These are phyloP conservation scores for Periophthalmus modestus DNA, from an alignment of 2,113 vertebrate genomes.

Conservation along the genomic window DNA sequence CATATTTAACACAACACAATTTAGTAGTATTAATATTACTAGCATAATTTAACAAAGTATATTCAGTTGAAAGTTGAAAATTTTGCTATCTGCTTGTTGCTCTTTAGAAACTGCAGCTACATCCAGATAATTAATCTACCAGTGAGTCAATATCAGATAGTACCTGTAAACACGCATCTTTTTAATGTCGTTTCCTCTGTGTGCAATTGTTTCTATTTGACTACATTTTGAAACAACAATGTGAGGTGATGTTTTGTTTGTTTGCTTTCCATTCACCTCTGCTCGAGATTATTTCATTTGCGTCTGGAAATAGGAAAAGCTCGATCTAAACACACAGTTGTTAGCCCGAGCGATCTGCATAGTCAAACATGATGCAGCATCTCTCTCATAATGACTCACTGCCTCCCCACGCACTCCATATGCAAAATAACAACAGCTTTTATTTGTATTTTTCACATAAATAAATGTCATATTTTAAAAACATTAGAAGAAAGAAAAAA, in stretches of 20 bases:
- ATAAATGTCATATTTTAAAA: constrained; percentile 19
- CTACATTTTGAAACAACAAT: neutral
- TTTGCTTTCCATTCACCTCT: neutral
- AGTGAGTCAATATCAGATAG: neutral
- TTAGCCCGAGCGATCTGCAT: constrained; percentile 38
- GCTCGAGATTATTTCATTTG: neutral
- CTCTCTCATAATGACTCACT: constrained; percentile 61
- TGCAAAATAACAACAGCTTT: constrained; percentile 34
- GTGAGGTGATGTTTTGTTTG: neutral
- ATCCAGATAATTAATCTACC: neutral
- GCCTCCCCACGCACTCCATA: constrained; percentile 60
- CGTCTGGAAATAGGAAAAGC: constrained; percentile 4
- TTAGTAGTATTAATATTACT: too few relatives aligned
- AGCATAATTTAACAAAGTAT: too few relatives aligned
- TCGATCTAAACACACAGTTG: constrained; percentile 41
- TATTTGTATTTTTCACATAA: constrained; percentile 19
- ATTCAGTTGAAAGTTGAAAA: too few relatives aligned
- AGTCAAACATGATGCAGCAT: constrained; percentile 67
- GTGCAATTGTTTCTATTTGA: neutral
- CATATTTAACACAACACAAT: neutral
- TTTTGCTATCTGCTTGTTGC: too few relatives aligned
- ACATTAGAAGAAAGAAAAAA: constrained; percentile 21
- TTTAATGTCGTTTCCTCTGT: neutral
- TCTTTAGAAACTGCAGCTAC: too few relatives aligned
- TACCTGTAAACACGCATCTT: neutral